Evolutionary conservation across 2,888 invertebrate species (phyloP).

Genomic region (Sarcophaga subvicina): DNA sequence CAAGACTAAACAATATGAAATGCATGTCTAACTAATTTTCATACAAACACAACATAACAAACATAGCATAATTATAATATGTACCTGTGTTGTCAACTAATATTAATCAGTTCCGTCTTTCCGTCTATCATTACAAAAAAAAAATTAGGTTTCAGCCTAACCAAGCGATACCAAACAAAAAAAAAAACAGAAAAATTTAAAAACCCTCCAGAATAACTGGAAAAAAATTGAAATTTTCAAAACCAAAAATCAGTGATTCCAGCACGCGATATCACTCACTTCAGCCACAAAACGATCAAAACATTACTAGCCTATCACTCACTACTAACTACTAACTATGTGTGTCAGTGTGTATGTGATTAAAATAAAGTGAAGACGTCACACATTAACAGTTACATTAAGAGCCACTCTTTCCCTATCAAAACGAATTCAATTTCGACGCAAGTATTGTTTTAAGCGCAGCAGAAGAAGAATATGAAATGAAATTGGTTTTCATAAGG

Average conservation of each 20-base stretch:
- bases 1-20: not conserved
- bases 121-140: conserved; percentile 50
- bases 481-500: not conserved
- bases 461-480: not conserved
- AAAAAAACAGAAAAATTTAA: too few relatives aligned
- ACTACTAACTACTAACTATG: too few relatives aligned
- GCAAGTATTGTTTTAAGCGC: not conserved
- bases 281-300: too few relatives aligned
- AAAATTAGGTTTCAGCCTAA: conserved; percentile 2
- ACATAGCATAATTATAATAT: conserved; percentile 56
- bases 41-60: conserved; percentile 38
- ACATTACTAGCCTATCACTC: too few relatives aligned
- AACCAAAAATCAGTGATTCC: conserved; percentile 67
- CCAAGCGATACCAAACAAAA: too few relatives aligned
- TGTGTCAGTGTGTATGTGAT: too few relatives aligned
- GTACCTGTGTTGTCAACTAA: conserved; percentile 67
- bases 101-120: conserved; percentile 72
- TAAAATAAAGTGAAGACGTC: conserved; percentile 3
- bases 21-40: conserved; percentile 58
- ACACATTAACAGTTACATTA: conserved; percentile 8
- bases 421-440: not conserved
- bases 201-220: conserved; percentile 23
- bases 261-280: conserved; percentile 68
- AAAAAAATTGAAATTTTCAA: not conserved
- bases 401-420: too few relatives aligned